phyloP scores from a whole-genome alignment of 2,797 vertebrate species.

The Miichthys miiuy region DNA sequence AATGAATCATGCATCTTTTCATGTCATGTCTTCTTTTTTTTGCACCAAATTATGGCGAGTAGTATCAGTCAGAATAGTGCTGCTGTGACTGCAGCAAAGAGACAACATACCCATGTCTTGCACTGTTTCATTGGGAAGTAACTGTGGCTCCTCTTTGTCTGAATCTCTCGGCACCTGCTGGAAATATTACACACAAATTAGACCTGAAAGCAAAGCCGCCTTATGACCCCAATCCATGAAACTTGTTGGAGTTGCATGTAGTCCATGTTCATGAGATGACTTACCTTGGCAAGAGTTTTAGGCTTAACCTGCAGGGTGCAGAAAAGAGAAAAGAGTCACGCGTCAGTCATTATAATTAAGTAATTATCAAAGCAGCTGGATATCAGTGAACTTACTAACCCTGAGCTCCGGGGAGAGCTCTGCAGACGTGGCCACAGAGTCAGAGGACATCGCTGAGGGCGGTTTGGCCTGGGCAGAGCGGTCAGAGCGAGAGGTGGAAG shows the following conservation, averaged over 20 bases:
- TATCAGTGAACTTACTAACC: conserved; percentile 80
- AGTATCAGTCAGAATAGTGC: no score
- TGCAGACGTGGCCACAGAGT: conserved; percentile 88
- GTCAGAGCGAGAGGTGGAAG: conserved; percentile 93
- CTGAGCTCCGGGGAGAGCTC: conserved; percentile 92
- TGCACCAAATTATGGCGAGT: no score
- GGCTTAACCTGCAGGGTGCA: conserved; percentile 75
- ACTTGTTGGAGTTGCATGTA: neutral
- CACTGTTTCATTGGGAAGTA: conserved; percentile 93
- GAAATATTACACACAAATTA: conserved; percentile 37
- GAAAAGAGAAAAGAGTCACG: conserved; percentile 30
- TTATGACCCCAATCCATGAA: neutral
- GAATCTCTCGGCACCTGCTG: conserved; percentile 87
- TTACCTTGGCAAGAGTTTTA: conserved; percentile 77
- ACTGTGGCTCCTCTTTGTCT: conserved; percentile 92
- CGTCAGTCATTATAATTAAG: conserved; percentile 1
- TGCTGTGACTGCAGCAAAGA: neutral
- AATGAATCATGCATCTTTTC: no score
- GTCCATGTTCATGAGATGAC: neutral
- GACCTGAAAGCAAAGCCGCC: neutral
- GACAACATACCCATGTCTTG: conserved; percentile 86
- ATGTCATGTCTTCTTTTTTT: no score
- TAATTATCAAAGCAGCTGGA: neutral
- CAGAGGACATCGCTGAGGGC: conserved; percentile 87
- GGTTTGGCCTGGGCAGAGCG: conserved; percentile 89